Percentiles rank a stretch among this genome's conserved stretches.
These are phyloP conservation scores for Dendrocincla fuliginosa DNA, from an alignment of 2,797 vertebrate species.

Conservation along the genomic window DNA sequence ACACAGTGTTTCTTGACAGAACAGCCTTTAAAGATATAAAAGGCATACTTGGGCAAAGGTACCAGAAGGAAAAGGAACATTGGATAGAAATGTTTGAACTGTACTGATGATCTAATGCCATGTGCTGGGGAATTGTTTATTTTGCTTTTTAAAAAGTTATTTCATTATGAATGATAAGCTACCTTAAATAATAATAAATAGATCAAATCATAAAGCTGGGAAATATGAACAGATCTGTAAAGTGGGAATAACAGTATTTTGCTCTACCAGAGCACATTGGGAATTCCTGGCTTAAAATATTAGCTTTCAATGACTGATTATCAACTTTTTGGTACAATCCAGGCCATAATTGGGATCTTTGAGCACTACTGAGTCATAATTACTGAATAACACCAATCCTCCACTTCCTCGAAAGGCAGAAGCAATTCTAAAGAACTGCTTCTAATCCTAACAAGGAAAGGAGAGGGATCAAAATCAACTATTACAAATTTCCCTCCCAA, in stretches of 20 bases:
- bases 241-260: background rate
- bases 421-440: background rate
- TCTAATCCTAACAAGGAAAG: background rate
- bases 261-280: background rate
- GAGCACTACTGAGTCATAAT: background rate
- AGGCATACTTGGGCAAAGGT: background rate
- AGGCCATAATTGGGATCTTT: background rate
- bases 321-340: background rate
- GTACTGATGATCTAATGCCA: background rate
- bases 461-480: background rate
- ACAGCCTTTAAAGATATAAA: slow-evolving; percentile 46
- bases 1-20: slow-evolving; percentile 52
- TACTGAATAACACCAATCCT: background rate
- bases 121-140: background rate
- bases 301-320: background rate
- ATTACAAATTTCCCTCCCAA: background rate
- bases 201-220: background rate
- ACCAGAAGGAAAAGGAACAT: background rate
- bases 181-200: background rate
- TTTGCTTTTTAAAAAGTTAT: background rate
- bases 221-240: background rate
- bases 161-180: background rate
- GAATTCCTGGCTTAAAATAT: background rate
- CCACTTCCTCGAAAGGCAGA: background rate
- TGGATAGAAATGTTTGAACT: background rate